Conservation (phyloP, 2,113 vertebrate species). For the Butorides virescens region DNA sequence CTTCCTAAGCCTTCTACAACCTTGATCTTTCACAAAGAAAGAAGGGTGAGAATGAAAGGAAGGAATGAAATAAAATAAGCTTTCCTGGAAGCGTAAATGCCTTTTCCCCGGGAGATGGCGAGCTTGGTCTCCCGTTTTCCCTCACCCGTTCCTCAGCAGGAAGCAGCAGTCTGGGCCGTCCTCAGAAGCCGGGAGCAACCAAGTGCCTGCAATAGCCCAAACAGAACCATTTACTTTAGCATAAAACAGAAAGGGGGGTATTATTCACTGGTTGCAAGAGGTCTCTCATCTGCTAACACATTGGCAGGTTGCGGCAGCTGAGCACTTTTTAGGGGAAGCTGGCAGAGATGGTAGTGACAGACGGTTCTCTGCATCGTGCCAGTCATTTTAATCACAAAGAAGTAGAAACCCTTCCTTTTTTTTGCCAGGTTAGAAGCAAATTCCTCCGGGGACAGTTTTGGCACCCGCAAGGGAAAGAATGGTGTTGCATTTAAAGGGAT, state of each 20-base stretch:
- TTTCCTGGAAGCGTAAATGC: background rate
- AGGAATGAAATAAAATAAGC: background rate
- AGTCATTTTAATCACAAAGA: background rate
- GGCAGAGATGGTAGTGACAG: background rate
- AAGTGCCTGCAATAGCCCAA: background rate
- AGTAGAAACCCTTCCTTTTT: background rate
- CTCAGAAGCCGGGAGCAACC: background rate
- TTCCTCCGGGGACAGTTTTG: background rate
- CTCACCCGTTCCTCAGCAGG: background rate
- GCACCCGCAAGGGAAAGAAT: background rate
- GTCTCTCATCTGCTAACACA: background rate
- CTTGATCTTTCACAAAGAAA: background rate
- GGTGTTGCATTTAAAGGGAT: background rate
- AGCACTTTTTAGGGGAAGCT: background rate
- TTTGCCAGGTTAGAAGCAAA: background rate
- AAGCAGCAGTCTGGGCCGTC: background rate
- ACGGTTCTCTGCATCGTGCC: background rate
- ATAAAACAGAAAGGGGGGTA: background rate
- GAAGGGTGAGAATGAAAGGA: background rate
- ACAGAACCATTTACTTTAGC: background rate
- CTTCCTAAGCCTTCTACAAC: background rate
- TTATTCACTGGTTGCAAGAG: background rate
- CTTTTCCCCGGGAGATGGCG: slow-evolving; percentile 60
- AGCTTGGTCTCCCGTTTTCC: background rate
- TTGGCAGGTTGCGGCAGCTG: background rate